Evolutionary conservation across 2,113 vertebrate species (phyloP).

Genomic region (Hystrix cristata): DNA sequence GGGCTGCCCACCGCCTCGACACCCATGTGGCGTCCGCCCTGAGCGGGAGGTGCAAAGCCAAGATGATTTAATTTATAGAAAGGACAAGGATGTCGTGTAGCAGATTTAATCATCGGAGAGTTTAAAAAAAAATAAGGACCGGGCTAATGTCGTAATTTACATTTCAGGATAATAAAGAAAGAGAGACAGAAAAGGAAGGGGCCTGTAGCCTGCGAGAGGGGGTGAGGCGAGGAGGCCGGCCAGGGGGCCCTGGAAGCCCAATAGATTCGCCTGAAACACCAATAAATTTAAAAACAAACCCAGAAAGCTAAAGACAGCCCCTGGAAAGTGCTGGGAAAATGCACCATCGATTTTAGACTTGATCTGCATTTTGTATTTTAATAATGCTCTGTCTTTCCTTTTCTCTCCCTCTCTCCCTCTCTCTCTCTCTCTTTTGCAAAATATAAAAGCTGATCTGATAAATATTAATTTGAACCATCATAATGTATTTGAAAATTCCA

Average conservation of each 20-base stretch:
- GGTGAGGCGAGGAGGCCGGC: slow-evolving; percentile 80
- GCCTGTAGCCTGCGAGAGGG: slow-evolving; percentile 77
- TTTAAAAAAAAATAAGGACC: slow-evolving; percentile 87
- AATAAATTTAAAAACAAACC: slow-evolving; percentile 93
- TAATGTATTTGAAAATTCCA: slow-evolving; percentile 99
- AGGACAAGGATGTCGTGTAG: slow-evolving; percentile 93
- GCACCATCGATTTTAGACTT: slow-evolving; percentile 94
- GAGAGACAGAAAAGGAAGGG: slow-evolving; percentile 87
- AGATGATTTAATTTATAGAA: slow-evolving; percentile 93
- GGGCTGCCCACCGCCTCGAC: slow-evolving; percentile 81
- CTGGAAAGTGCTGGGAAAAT: slow-evolving; percentile 92
- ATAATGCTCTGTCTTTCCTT: slow-evolving; percentile 90
- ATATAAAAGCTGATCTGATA: slow-evolving; percentile 99
- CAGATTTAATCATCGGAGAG: slow-evolving; percentile 93
- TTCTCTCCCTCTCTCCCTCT: slow-evolving; percentile 83
- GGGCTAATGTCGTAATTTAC: slow-evolving; percentile 91
- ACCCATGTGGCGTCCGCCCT: slow-evolving; percentile 86
- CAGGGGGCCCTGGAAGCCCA: slow-evolving; percentile 86
- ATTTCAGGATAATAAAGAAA: slow-evolving; percentile 92
- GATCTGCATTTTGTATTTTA: slow-evolving; percentile 97
- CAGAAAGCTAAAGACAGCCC: slow-evolving; percentile 91
- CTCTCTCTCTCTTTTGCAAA: slow-evolving; percentile 97
- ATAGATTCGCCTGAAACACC: slow-evolving; percentile 91
- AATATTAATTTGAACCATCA: slow-evolving; percentile 99
- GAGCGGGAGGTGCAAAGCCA: slow-evolving; percentile 90